Conservation (phyloP, 2,888 invertebrate genomes). For the Synergus itoensis region DNA sequence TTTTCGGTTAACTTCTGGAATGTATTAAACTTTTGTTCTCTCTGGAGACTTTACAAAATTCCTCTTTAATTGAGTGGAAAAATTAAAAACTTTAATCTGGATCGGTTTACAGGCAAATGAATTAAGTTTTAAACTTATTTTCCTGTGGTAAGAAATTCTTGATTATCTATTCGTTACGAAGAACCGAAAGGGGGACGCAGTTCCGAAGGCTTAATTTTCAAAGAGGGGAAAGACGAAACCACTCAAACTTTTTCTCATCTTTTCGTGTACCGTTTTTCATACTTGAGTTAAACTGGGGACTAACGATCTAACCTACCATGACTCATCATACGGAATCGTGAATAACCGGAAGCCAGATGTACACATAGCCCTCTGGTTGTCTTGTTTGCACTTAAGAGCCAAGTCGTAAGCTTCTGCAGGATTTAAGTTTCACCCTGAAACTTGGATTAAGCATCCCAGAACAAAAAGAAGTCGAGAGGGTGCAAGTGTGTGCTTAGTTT, state of each 20-base stretch:
- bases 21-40: neutral
- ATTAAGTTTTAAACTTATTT: too few species aligned
- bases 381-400: slow-evolving; percentile 3
- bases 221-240: too few species aligned
- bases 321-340: neutral
- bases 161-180: too few species aligned
- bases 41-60: neutral
- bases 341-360: neutral
- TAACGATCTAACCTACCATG: slow-evolving; percentile 3
- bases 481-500: neutral
- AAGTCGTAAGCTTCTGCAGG: slow-evolving; percentile 10
- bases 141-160: too few species aligned
- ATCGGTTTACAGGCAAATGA: too few species aligned
- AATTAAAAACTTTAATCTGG: neutral
- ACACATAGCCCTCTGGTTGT: slow-evolving; percentile 3
- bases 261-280: neutral
- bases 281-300: neutral
- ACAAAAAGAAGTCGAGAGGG: slow-evolving; percentile 9
- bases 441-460: slow-evolving; percentile 2
- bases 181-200: too few species aligned
- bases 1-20: neutral
- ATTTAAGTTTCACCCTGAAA: slow-evolving; percentile 19
- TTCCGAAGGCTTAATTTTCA: too few species aligned
- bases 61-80: neutral
- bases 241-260: neutral